Evolutionary conservation across 2,113 vertebrate genomes (phyloP).

Genomic region (Genyomyrus donnyi): DNA sequence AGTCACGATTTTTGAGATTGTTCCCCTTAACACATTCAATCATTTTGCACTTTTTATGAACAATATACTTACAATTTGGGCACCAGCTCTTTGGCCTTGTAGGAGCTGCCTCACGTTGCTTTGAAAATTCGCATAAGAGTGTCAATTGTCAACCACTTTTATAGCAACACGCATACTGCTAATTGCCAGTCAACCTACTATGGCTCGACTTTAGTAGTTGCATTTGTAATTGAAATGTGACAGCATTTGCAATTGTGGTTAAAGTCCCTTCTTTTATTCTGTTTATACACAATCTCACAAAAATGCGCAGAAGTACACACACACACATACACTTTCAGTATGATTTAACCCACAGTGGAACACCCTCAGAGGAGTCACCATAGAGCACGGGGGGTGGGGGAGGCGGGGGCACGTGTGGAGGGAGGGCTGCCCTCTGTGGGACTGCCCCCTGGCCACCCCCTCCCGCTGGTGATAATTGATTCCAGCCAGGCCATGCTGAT

Average conservation of each 20-base stretch:
- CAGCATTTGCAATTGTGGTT: neutral
- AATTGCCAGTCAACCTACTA: neutral
- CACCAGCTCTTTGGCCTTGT: neutral
- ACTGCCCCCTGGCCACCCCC: constrained; percentile 60
- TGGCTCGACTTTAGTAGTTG: neutral
- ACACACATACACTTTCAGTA: neutral
- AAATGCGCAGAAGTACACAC: neutral
- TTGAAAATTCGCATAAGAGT: neutral
- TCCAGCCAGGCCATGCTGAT: constrained; percentile 68
- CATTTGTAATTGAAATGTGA: neutral
- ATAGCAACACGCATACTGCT: neutral
- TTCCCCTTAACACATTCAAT: neutral
- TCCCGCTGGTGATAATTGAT: constrained; percentile 75
- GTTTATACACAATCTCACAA: neutral
- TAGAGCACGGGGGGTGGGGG: neutral
- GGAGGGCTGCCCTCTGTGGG: constrained; percentile 44
- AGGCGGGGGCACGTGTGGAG: constrained; percentile 47
- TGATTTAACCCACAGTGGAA: neutral
- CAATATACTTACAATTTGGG: neutral
- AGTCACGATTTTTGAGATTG: neutral
- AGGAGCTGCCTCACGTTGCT: neutral
- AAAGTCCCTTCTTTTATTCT: neutral
- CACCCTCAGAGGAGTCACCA: constrained; percentile 7
- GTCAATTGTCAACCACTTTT: neutral
- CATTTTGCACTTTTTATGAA: neutral